Base-by-base conservation (phyloP, 2,888 invertebrate species). In the Tricholauxania praeusta region DNA sequence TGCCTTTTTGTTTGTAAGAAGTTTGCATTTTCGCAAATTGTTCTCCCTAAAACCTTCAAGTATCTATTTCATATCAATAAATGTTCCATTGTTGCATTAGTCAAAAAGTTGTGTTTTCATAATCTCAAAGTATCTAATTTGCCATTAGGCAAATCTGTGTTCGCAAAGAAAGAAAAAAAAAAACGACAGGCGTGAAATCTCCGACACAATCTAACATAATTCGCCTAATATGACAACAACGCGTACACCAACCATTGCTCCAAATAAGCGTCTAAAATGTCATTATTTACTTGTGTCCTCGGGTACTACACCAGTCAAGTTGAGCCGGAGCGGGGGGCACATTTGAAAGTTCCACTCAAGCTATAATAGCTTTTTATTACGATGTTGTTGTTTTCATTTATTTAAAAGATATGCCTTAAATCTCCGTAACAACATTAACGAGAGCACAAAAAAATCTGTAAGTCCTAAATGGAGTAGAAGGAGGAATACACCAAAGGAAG, bases 341-440 rank as follows among this genome's bases (percentile, higher is more conserved):
- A 55, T 39, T 66, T 19, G 17, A 51, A 48, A 59, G 69, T 79
- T 80, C 81, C 82, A 79, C 82, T 80, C 75, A 76, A 76, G 79
- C 78, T 82, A 82, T 85, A 82, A 84, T 81, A 82, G 84, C 86
- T 83, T 84, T 83, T 85, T 85, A 82, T 85, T 85, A 84, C 82
- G 39, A n/a, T 65, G 59, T 65, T 76, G 78, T 74, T 77, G 66
- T 72, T 72, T 73, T 75, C 76, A 72, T 75, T 76, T 74, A 75
- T 76, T 74, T 74, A 72, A 73, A 65, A 74, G 74, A 76, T 74
- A 81, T 81, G 52, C 79, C 76, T 77, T 78, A 82, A 82, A 82
- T 82, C 81, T 81, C 79, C 82, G 78, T 81, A 80, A 84, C 82
- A 85, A 82, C 84, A 85, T 85, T 84, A 85, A 83, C 85, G 82